Conservation (phyloP, 2,888 invertebrate genomes). For the Ophioninae sp. region DNA sequence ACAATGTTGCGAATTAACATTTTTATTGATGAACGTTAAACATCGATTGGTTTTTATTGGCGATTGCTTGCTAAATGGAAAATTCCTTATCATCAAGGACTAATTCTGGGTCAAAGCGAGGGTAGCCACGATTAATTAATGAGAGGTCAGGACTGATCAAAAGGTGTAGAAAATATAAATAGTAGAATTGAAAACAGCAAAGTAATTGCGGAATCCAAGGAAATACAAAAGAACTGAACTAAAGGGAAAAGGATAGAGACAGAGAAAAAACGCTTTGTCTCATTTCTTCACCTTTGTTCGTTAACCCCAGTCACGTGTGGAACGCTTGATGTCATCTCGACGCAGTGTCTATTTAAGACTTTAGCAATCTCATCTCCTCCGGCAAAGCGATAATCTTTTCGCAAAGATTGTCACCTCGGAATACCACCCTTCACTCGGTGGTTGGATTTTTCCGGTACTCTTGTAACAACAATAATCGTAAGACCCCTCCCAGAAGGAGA, state of each 20-base stretch:
- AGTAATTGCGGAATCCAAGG: slow-evolving; percentile 7
- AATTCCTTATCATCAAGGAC: neutral
- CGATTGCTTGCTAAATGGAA: neutral
- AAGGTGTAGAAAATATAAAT: neutral
- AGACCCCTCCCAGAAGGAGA: neutral
- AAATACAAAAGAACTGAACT: neutral
- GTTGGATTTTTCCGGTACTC: slow-evolving; percentile 31
- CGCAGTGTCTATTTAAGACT: slow-evolving; percentile 46
- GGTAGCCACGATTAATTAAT: slow-evolving; percentile 41
- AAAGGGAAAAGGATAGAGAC: neutral
- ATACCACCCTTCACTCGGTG: slow-evolving; percentile 47
- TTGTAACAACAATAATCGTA: slow-evolving; percentile 25
- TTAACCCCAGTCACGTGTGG: slow-evolving; percentile 48
- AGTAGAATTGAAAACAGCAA: neutral
- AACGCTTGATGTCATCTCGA: slow-evolving; percentile 46
- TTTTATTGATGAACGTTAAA: neutral
- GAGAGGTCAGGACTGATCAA: slow-evolving; percentile 30
- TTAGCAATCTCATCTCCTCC: slow-evolving; percentile 42
- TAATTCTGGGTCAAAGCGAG: neutral
- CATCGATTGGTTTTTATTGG: neutral
- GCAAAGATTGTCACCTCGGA: slow-evolving; percentile 63
- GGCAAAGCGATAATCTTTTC: slow-evolving; percentile 61
- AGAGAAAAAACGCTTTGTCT: slow-evolving; percentile 23
- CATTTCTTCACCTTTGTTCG: slow-evolving; percentile 31
- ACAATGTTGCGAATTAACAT: no score